Percentiles rank a stretch among this genome's conserved stretches.
Evolutionary conservation across 2,888 invertebrate genomes (phyloP).

Genomic region (Mesochorus sp.): DNA sequence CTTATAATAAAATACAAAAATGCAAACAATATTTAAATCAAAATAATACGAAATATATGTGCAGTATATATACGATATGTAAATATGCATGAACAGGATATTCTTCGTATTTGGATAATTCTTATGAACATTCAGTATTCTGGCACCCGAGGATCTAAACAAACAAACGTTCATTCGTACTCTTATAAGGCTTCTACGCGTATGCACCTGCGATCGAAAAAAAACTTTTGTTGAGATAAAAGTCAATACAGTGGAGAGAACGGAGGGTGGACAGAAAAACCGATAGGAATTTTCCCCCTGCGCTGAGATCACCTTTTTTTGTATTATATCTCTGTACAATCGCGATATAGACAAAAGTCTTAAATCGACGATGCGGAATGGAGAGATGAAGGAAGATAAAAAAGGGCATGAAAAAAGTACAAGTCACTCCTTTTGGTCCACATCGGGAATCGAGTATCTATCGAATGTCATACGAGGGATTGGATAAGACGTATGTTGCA

Average conservation of each 20-base stretch:
- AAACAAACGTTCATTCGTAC: constrained; percentile 2
- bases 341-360: constrained; percentile 6
- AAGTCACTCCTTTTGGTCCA: background rate
- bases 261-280: background rate
- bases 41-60: no score
- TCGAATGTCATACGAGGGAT: background rate
- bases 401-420: constrained; percentile 18
- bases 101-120: no score
- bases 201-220: constrained; percentile 17
- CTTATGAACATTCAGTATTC: background rate
- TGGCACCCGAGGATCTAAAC: constrained; percentile 43
- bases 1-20: no score
- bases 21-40: no score
- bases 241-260: background rate
- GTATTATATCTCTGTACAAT: background rate
- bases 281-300: background rate
- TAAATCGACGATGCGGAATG: constrained; percentile 23
- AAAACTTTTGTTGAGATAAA: constrained; percentile 10
- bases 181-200: background rate
- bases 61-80: constrained; percentile 58
- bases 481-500: constrained; percentile 2
- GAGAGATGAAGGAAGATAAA: constrained; percentile 14
- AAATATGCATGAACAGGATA: no score
- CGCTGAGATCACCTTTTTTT: background rate
- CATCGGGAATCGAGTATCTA: constrained; percentile 16